Evolutionary conservation across 2,113 vertebrate genomes (phyloP).

Genomic region (Cyprinodon brontotheroides): DNA sequence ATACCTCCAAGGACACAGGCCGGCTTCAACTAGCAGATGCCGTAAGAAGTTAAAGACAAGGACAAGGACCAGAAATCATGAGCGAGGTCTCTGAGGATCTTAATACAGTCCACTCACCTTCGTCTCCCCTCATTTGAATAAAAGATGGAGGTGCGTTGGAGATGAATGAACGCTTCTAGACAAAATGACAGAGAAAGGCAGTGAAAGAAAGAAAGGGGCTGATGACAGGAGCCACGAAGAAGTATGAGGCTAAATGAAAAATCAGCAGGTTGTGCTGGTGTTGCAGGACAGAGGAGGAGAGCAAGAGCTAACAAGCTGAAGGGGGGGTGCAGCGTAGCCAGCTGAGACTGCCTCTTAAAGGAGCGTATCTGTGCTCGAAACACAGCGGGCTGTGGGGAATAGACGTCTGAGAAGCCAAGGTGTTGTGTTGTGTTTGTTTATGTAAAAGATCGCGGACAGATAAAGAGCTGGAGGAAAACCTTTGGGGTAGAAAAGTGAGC

Average conservation of each 20-base stretch:
- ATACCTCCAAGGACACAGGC: slow-evolving; percentile 54
- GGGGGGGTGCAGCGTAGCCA: slow-evolving; percentile 17
- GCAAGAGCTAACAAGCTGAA: slow-evolving; percentile 12
- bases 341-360: slow-evolving; percentile 71
- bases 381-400: slow-evolving; percentile 55
- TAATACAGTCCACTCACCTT: slow-evolving; percentile 72
- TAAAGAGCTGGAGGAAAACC: slow-evolving; percentile 15
- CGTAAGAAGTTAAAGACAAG: slow-evolving; percentile 40
- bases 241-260: slow-evolving; percentile 39
- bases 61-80: slow-evolving; percentile 4
- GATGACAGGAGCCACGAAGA: slow-evolving; percentile 22
- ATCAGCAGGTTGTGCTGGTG: slow-evolving; percentile 72
- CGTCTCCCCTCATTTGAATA: slow-evolving; percentile 50
- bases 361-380: slow-evolving; percentile 60
- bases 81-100: slow-evolving; percentile 8
- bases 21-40: slow-evolving; percentile 33
- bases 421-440: slow-evolving; percentile 41
- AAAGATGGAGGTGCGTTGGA: slow-evolving; percentile 39
- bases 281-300: slow-evolving; percentile 50
- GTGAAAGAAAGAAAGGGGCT: slow-evolving; percentile 4
- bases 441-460: slow-evolving; percentile 33
- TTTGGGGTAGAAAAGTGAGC: slow-evolving; percentile 51
- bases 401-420: slow-evolving; percentile 17
- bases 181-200: slow-evolving; percentile 5
- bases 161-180: slow-evolving; percentile 48